Percentiles rank a stretch among this genome's conserved stretches.
phyloP scores from a whole-genome alignment of 2,113 vertebrate species.

The Engystomops pustulosus region DNA sequence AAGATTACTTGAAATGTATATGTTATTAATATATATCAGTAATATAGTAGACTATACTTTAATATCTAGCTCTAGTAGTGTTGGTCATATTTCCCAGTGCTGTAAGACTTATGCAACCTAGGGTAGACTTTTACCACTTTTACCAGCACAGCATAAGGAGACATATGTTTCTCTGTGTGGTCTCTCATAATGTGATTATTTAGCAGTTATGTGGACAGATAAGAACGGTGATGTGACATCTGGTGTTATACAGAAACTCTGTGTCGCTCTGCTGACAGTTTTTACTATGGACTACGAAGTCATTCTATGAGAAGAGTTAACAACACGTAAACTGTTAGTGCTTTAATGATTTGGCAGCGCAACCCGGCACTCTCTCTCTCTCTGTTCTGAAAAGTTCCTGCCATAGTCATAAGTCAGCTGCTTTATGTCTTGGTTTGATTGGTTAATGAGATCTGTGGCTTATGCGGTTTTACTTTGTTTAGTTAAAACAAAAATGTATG shows the following conservation, averaged over 20 bases:
- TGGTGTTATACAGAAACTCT: constrained; percentile 19
- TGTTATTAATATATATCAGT: no score
- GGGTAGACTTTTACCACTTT: no score
- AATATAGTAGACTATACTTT: not conserved
- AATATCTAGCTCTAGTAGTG: not conserved
- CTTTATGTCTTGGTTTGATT: constrained; percentile 65
- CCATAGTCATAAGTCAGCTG: constrained; percentile 53
- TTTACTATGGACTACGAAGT: constrained; percentile 26
- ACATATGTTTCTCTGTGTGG: constrained; percentile 11
- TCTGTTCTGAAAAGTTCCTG: constrained; percentile 38
- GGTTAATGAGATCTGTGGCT: constrained; percentile 64
- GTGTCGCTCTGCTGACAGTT: not conserved
- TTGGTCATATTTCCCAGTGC: not conserved
- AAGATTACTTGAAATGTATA: no score
- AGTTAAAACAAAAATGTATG: constrained; percentile 59
- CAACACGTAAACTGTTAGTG: constrained; percentile 63
- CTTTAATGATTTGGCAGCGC: constrained; percentile 57
- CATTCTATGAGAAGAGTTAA: constrained; percentile 61
- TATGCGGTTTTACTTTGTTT: constrained; percentile 67
- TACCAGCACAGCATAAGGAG: not conserved
- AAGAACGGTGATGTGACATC: constrained; percentile 1
- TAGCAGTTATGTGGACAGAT: constrained; percentile 34
- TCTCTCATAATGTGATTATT: not conserved
- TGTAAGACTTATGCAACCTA: no score
- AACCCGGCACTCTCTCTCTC: constrained; percentile 44